Base-by-base conservation (phyloP, 2,797 vertebrate genomes). In the Stomatorhinus walkeri region DNA sequence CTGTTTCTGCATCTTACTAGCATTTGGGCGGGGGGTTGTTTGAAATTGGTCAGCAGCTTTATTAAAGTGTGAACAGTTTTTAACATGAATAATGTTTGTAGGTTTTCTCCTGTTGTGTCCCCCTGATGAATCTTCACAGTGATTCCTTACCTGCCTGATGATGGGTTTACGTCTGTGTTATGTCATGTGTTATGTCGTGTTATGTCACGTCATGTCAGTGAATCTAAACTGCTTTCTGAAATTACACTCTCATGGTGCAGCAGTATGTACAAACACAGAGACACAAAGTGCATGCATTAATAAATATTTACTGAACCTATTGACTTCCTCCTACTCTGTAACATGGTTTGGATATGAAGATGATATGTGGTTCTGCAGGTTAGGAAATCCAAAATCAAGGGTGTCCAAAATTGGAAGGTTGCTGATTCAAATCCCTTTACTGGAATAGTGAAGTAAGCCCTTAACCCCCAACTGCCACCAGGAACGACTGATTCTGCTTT, bases 31-130 rank as follows among this genome's bases (percentile, higher is more conserved):
- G 91, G 90, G 91, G 90, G 87, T 79, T 93, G 93, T 94, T 12
- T 56, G 19, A n/a, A n/a, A 94, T 89, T 93, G 95, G 93, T 95
- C 94, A 93, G 89, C 86, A 76, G 59, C 91, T 90, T 90, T 86
- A 91, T 92, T 94, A 91, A 93, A 93, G 92, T 92, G 91, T 85
- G 51, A 68, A 64, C 5, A 0, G 10, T 36, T 64, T 85, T 85
- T 59, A 68, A 68, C 61, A 68, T 68, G 32, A 32, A 16, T 36
- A 3, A 36, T 46, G 64, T 40, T 43, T 40, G 19, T 8, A 32
- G 22, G 72, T 59, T 84, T 85, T 40, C 16, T 6, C 72, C 16
- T 16, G 36, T n/a, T 79, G 1, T 0, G 14, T 3, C 14, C 5
- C 72, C 72, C 5, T 79, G 72, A 43, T 1, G 6, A 8, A 79